Evolutionary conservation across 2,888 invertebrate genomes (phyloP).

Genomic region (Hololepta plana): DNA sequence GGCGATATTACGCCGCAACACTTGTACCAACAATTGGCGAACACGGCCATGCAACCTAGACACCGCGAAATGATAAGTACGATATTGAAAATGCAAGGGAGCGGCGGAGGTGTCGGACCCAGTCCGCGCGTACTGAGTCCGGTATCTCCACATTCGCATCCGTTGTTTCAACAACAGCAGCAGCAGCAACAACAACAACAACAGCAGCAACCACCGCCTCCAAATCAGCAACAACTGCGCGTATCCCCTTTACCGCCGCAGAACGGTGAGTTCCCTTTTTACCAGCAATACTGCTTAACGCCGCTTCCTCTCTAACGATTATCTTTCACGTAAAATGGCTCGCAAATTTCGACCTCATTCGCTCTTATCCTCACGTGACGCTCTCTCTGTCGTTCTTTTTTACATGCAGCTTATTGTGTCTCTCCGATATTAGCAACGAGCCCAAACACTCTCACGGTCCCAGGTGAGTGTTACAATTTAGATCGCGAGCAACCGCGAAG

Average conservation of each 20-base stretch:
- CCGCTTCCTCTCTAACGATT: no score
- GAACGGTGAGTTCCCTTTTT: constrained; percentile 28
- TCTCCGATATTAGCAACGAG: constrained; percentile 49
- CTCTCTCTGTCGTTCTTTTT: constrained; percentile 4
- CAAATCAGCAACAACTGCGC: constrained; percentile 33
- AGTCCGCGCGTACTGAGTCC: constrained; percentile 24
- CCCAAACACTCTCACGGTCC: constrained; percentile 45
- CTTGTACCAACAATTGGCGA: constrained; percentile 56
- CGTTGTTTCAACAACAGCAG: constrained; percentile 30
- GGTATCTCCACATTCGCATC: constrained; percentile 22
- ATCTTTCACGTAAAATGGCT: no score
- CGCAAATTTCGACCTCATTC: neutral
- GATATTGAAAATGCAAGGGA: constrained; percentile 37
- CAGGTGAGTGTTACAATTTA: constrained; percentile 34
- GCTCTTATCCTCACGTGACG: neutral
- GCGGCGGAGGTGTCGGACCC: constrained; percentile 22
- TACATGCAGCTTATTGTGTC: constrained; percentile 50
- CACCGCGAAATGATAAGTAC: constrained; percentile 53
- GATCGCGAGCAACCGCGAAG: neutral
- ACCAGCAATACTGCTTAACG: neutral
- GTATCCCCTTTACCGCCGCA: constrained; percentile 45
- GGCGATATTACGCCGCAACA: constrained; percentile 62
- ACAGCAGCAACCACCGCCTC: constrained; percentile 17
- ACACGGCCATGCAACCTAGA: constrained; percentile 53
- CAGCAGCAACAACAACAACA: constrained; percentile 19